A percentile compares a stretch with the other conserved stretches of the same genome.
These are phyloP conservation scores for Globicephala melas DNA, from an alignment of 2,113 vertebrate genomes.

Conservation along the genomic window DNA sequence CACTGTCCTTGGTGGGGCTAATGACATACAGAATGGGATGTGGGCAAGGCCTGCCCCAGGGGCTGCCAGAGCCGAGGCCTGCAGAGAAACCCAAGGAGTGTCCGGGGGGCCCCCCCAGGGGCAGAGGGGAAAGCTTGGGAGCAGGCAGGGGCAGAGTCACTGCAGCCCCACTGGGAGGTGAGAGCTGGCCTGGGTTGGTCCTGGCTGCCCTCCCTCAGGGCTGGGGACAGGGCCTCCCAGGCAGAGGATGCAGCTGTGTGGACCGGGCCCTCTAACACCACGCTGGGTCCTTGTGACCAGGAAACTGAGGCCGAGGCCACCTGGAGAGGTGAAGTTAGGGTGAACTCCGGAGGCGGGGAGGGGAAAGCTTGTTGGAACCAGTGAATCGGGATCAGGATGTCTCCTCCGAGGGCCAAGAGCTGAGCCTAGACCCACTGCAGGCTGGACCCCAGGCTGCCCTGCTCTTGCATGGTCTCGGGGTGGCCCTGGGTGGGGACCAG, in stretches of 20 bases:
- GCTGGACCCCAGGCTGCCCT: neutral
- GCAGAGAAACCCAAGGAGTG: neutral
- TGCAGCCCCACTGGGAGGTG: neutral
- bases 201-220: neutral
- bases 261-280: neutral
- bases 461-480: neutral
- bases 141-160: neutral
- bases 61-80: neutral
- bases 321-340: conserved; percentile 37
- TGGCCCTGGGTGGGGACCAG: neutral
- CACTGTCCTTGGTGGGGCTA: neutral
- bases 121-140: neutral
- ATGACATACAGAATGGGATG: neutral
- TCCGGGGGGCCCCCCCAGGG: neutral
- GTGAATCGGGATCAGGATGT: neutral
- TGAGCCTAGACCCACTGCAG: neutral
- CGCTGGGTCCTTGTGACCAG: neutral
- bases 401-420: neutral
- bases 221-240: neutral
- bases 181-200: neutral
- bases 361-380: too few species aligned
- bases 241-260: neutral
- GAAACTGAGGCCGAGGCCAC: neutral
- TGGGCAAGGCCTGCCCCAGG: neutral
- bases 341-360: neutral